These are phyloP conservation scores for Nasonovia ribisnigri DNA, from an alignment of 2,888 invertebrate genomes.

Conservation along the genomic window DNA sequence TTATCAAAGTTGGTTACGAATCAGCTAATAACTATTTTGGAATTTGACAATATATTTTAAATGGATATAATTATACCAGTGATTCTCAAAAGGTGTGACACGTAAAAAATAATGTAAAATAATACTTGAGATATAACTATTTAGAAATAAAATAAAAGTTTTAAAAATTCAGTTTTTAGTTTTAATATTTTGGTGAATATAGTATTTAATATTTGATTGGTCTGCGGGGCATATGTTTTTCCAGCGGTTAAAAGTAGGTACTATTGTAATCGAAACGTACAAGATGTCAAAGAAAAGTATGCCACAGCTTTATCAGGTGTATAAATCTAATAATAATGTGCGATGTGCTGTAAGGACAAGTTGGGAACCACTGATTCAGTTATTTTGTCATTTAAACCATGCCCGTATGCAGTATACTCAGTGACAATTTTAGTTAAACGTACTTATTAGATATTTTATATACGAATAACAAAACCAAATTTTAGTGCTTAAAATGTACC, in stretches of 20 bases:
- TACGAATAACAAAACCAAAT: slow-evolving; percentile 24
- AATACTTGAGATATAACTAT: background rate
- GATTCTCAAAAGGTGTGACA: background rate
- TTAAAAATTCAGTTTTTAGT: background rate
- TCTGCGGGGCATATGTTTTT: background rate
- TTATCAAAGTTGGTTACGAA: background rate
- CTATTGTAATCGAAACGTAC: background rate
- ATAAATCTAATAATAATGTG: background rate
- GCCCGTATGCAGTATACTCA: background rate
- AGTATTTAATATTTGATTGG: background rate
- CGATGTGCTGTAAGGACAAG: background rate
- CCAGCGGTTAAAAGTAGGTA: background rate
- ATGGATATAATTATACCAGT: background rate
- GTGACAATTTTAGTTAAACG: background rate
- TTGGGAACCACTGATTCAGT: background rate
- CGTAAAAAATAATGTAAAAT: background rate
- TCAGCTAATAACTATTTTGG: background rate
- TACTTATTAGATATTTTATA: slow-evolving; percentile 3
- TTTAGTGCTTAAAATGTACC: background rate
- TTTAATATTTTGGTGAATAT: background rate
- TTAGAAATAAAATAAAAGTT: background rate
- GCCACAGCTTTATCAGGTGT: background rate
- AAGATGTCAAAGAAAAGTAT: background rate
- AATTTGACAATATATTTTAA: background rate
- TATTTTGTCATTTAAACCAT: background rate